Base-by-base conservation (phyloP, 30 jellyfish, hydroid and myxozoan species). In the Aurelia sp. region DNA sequence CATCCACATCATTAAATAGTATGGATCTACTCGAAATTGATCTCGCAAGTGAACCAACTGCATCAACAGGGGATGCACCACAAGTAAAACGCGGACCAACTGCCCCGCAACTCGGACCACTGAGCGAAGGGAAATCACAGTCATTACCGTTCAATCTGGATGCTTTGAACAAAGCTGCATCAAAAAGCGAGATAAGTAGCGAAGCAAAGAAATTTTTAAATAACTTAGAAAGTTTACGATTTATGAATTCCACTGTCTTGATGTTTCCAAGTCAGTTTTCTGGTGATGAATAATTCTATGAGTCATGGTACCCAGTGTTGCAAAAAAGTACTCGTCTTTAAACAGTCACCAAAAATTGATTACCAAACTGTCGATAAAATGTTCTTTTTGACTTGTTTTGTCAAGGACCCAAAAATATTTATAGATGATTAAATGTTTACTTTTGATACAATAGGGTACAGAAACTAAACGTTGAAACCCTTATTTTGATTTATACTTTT, bases 191-290 rank as follows among this genome's bases (percentile, higher is more conserved):
- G n/a, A 62, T 72, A 16, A 83, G 86, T 50, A 37, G 11, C 23
- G 92, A 71, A 21, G 92, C 92, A 44, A 83, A 40, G 63, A 22
- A 41, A 20, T 83, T 83, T 62, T 67, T 83, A 55, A 80, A 41
- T 11, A 57, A 73, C 30, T 22, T 83, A 51, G 92, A 83, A 13
- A 76, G 66, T 66, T 76, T 83, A 73, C 72, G 50, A 66, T 83
- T 83, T 51, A 83, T 83, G 92, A 69, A 76, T 41, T 83, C 92
- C 0, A 51, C 86, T 18, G 92, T 71, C 7, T 75, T 83, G 18
- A 71, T 83, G 92, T 83, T 83, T 72, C 92, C 92, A 19, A 83
- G 86, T 61, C 86, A 72, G 53, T 83, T 83, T 33, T 72, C 92
- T 13, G 75, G 81, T 22, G 75, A 60, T 37, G 76, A 72, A 48